A percentile compares a stretch with the other conserved stretches of the same genome.
phyloP scores from a whole-genome alignment of 2,113 vertebrate species.

The Camarhynchus parvulus region DNA sequence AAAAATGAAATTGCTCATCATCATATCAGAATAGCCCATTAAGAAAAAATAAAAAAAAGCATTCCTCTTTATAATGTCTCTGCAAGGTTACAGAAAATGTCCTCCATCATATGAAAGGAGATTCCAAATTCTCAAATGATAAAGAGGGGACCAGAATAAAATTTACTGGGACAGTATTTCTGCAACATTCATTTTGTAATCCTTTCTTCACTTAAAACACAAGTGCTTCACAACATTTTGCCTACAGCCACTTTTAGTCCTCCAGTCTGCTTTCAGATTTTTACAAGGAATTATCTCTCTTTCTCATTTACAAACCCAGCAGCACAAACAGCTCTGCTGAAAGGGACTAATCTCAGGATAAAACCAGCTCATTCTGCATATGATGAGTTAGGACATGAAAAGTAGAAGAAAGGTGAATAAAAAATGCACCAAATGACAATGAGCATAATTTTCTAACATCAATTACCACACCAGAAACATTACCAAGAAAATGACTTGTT shows the following conservation, averaged over 20 bases:
- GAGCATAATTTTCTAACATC: not conserved
- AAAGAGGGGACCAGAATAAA: not conserved
- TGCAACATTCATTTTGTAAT: not conserved
- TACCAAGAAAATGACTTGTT: not conserved
- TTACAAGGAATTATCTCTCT: not conserved
- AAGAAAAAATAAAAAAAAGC: not conserved
- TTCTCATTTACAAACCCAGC: not conserved
- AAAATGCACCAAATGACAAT: not conserved
- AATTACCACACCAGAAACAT: not conserved
- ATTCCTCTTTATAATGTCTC: not conserved
- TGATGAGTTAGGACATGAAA: not conserved
- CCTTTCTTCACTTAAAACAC: not conserved
- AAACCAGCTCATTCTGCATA: not conserved
- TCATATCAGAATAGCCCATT: not conserved
- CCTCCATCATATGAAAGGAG: not conserved
- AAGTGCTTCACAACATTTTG: not conserved
- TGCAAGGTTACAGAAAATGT: not conserved
- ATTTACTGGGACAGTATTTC: not conserved
- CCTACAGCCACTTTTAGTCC: not conserved
- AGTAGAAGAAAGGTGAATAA: not conserved
- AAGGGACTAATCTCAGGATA: not conserved
- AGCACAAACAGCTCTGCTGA: not conserved
- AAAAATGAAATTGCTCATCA: not conserved
- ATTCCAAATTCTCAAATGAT: not conserved
- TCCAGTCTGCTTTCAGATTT: not conserved